Percentiles rank a stretch among this genome's conserved stretches.
phyloP scores from a whole-genome alignment of 2,797 vertebrate species.

The Adrianichthys oophorus region DNA sequence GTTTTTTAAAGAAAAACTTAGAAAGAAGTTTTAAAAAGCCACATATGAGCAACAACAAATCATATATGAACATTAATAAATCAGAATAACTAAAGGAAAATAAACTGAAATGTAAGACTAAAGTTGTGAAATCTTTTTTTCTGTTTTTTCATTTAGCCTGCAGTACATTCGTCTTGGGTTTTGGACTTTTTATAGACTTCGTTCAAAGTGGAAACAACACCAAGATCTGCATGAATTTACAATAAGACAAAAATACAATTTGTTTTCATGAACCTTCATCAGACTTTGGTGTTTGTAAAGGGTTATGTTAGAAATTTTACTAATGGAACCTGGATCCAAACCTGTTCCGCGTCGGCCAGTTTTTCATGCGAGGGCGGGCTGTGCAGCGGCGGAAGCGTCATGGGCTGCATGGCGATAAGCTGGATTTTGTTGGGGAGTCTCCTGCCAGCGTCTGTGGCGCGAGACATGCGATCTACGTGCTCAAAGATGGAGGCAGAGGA shows the following conservation, averaged over 20 bases:
- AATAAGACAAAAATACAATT: no score
- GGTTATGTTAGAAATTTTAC: not conserved
- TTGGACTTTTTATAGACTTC: no score
- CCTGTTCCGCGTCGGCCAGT: slow-evolving; percentile 87
- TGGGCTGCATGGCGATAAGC: slow-evolving; percentile 98
- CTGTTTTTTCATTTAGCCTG: no score
- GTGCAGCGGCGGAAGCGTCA: slow-evolving; percentile 83
- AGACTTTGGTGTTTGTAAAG: not conserved
- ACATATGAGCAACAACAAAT: not conserved
- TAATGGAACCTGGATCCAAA: slow-evolving; percentile 35
- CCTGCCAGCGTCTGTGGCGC: slow-evolving; percentile 82
- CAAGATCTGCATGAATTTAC: no score
- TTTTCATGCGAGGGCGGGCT: slow-evolving; percentile 78
- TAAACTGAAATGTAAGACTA: no score
- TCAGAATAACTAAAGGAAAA: no score
- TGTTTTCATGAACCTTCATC: no score
- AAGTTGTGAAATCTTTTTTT: no score
- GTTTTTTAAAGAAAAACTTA: not conserved
- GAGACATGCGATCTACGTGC: slow-evolving; percentile 91
- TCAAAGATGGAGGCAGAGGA: slow-evolving; percentile 96
- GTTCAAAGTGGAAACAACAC: no score
- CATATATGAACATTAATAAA: not conserved
- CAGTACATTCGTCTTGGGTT: no score
- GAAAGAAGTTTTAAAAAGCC: not conserved
- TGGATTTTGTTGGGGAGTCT: slow-evolving; percentile 92